Conservation (phyloP, 2,888 invertebrate species). For the Congeria kusceri region DNA sequence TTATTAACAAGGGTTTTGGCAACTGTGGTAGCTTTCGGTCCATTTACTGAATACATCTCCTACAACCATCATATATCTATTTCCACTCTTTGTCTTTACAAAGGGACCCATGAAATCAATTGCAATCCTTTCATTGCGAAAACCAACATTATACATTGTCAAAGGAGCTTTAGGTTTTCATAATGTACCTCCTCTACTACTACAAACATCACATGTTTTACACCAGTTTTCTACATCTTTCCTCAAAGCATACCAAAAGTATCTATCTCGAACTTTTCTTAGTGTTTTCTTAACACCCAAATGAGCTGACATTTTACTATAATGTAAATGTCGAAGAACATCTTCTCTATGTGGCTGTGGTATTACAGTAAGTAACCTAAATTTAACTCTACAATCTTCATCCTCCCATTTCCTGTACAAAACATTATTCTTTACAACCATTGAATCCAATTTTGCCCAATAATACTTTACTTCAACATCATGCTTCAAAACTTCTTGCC, state of each 20-base stretch:
- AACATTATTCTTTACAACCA: constrained; percentile 26
- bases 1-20: constrained; percentile 50
- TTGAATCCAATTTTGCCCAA: constrained; percentile 24
- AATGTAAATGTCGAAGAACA: constrained; percentile 19
- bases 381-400: neutral
- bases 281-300: constrained; percentile 29
- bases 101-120: neutral
- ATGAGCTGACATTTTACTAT: neutral
- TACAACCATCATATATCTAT: no score
- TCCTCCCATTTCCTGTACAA: constrained; percentile 31
- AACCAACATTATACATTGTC: constrained; percentile 8
- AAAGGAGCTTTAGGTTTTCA: neutral
- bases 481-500: constrained; percentile 19
- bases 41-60: constrained; percentile 5
- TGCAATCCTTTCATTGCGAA: constrained; percentile 9
- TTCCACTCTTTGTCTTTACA: no score
- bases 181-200: neutral
- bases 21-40: constrained; percentile 49
- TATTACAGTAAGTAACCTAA: constrained; percentile 2
- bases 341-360: constrained; percentile 15
- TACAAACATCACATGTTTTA: constrained; percentile 13
- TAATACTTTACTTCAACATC: constrained; percentile 22
- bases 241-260: no score
- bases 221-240: constrained; percentile 31
- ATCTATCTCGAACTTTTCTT: no score